Evolutionary conservation across 1,140 invertebrate species (phyloP).

Genomic region (Drosophila asahinai): DNA sequence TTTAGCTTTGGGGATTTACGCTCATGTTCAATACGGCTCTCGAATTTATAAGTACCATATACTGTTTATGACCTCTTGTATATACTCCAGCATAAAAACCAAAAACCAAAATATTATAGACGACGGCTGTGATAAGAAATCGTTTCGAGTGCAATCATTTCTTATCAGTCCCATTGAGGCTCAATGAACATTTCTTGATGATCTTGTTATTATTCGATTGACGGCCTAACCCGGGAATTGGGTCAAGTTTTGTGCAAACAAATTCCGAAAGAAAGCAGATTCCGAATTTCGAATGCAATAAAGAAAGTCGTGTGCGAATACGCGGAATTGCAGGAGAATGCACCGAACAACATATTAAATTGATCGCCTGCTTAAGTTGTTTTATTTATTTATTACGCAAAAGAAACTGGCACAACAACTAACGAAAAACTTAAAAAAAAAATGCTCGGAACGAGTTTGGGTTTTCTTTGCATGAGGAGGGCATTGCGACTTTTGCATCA

Average conservation of each 20-base stretch:
- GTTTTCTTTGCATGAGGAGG: background rate
- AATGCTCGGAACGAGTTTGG: conserved; percentile 64
- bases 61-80: conserved; percentile 1
- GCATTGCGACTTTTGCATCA: conserved; percentile 12
- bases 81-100: background rate
- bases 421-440: conserved; percentile 37
- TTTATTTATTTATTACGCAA: conserved; percentile 68
- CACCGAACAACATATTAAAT: conserved; percentile 11
- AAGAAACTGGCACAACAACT: conserved; percentile 64
- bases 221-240: conserved; percentile 22
- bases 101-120: conserved; percentile 3
- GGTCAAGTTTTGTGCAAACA: conserved; percentile 51
- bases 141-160: conserved; percentile 25
- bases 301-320: conserved; percentile 49
- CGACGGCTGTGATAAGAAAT: conserved; percentile 29
- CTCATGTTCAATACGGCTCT: background rate
- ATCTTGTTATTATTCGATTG: conserved; percentile 35
- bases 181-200: conserved; percentile 22
- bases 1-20: background rate
- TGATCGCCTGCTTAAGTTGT: conserved; percentile 25
- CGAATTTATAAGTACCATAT: too few relatives aligned
- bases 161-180: conserved; percentile 22
- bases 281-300: conserved; percentile 8
- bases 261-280: conserved; percentile 30
- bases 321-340: conserved; percentile 32